A percentile compares a stretch with the other conserved stretches of the same genome.
Evolutionary conservation across 2,113 vertebrate genomes (phyloP).

Genomic region (Halichoeres trimaculatus): DNA sequence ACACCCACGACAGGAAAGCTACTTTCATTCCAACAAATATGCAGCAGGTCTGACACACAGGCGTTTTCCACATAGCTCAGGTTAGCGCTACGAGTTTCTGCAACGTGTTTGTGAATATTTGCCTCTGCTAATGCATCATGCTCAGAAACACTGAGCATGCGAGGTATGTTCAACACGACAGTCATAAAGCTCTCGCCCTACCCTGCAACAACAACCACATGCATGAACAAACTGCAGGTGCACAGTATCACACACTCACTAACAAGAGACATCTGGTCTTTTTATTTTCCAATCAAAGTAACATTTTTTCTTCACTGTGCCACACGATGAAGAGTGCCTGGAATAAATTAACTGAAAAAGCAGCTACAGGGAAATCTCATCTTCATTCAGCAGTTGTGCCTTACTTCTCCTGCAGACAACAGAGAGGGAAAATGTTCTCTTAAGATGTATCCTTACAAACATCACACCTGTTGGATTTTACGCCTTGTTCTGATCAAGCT

Average conservation of each 20-base stretch:
- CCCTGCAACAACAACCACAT: slow-evolving; percentile 15
- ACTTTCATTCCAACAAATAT: slow-evolving; percentile 47
- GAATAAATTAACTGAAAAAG: slow-evolving; percentile 6
- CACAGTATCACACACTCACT: not conserved
- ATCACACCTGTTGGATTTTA: not conserved
- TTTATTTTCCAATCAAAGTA: slow-evolving; percentile 3
- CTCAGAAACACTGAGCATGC: slow-evolving; percentile 42
- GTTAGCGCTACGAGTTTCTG: slow-evolving; percentile 48
- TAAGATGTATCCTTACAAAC: not conserved
- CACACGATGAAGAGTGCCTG: not conserved
- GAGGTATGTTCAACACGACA: slow-evolving; percentile 53
- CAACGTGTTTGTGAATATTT: slow-evolving; percentile 50
- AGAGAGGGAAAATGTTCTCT: not conserved
- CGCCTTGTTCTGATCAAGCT: not conserved
- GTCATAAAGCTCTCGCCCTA: slow-evolving; percentile 20
- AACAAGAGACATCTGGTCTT: slow-evolving; percentile 12
- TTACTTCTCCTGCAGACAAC: not conserved
- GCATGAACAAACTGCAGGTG: not conserved
- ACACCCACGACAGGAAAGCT: slow-evolving; percentile 31
- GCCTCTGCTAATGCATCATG: slow-evolving; percentile 23
- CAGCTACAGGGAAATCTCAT: not conserved
- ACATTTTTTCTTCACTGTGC: not conserved
- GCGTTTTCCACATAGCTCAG: slow-evolving; percentile 50
- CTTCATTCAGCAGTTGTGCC: not conserved
- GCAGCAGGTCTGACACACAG: slow-evolving; percentile 11